These are phyloP conservation scores for Gryllus bimaculatus DNA, from an alignment of 1,140 invertebrate genomes.

Conservation along the genomic window DNA sequence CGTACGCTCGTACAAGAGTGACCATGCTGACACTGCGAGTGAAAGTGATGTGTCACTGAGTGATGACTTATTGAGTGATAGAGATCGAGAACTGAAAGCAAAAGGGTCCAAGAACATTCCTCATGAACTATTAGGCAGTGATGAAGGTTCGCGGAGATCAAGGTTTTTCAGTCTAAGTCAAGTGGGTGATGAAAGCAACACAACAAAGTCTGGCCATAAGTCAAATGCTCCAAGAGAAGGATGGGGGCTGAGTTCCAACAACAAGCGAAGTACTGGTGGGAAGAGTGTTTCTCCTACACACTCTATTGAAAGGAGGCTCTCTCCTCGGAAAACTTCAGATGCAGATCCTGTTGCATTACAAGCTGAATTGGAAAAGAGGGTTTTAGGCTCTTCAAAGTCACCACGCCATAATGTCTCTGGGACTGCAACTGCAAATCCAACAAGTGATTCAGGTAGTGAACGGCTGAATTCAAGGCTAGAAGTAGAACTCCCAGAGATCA, in stretches of 20 bases:
- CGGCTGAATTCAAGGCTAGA: not conserved
- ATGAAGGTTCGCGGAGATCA: not conserved
- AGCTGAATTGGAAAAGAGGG: not conserved
- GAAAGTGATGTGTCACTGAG: not conserved
- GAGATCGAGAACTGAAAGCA: not conserved
- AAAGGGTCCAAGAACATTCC: not conserved
- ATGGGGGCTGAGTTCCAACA: not conserved
- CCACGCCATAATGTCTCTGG: not conserved
- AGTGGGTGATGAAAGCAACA: not conserved
- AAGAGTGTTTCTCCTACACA: not conserved
- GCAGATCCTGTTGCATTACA: not conserved
- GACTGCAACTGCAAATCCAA: not conserved
- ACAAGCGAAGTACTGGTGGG: not conserved
- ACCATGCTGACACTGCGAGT: not conserved
- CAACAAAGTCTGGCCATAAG: not conserved
- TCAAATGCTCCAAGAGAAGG: not conserved
- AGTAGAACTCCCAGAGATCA: not conserved
- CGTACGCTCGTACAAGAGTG: not conserved
- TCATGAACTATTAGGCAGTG: not conserved
- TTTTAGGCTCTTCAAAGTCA: not conserved
- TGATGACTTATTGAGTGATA: not conserved
- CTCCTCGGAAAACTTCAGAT: not conserved
- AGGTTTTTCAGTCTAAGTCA: not conserved
- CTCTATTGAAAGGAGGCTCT: not conserved
- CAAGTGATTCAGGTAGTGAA: not conserved